Base-by-base conservation (phyloP, 1,140 invertebrate species). In the Lordiphosa mommai region DNA sequence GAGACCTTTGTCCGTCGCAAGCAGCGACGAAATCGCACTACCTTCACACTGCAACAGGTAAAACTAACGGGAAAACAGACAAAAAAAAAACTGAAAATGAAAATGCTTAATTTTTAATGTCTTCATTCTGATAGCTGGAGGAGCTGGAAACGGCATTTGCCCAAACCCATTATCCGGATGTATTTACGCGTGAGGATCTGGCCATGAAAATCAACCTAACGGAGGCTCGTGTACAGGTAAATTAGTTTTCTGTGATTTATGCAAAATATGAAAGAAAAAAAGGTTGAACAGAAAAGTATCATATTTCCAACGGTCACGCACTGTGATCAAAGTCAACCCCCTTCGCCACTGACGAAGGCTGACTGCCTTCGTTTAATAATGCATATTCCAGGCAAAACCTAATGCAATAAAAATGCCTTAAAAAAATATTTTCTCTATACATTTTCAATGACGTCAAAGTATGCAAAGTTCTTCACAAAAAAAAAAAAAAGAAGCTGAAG, bases 171-270 rank as follows among this genome's bases (percentile, higher is more conserved):
- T 99, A 99, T 89, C 98, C 98, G 4, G 98, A 99, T 90, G 97
- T 99, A 46, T 99, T 99, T 90, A 99, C 96, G 1, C 91, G 98
- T 72, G 97, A 99, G 90, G 97, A 99, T 90, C 91, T 99, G 40
- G 97, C 98, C n/a, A 97, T 98, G 93, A 97, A 98, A 91, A 99
- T 99, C 85, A 98, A 98, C 90, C 92, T 99, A 52, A 99, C 98
- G 0, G 98, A 99, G 90, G 97, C 97, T 2, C 92, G 98, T 90
- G 97, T 99, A 32, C 98, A 99, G 94, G 97, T 98, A 89, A 91
- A 91, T 12, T 23, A 27, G 2, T 61, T 60, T 17, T 29, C 9
- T 55, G 55, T 59, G 53, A 46, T 40, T 34, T 84, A 72, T 71
- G 59, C 41, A 71, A 80, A 72, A 52, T 46, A 49, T 30, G 29